These are phyloP conservation scores for Molossus alvarezi DNA, from an alignment of 2,797 vertebrate genomes.

Conservation along the genomic window DNA sequence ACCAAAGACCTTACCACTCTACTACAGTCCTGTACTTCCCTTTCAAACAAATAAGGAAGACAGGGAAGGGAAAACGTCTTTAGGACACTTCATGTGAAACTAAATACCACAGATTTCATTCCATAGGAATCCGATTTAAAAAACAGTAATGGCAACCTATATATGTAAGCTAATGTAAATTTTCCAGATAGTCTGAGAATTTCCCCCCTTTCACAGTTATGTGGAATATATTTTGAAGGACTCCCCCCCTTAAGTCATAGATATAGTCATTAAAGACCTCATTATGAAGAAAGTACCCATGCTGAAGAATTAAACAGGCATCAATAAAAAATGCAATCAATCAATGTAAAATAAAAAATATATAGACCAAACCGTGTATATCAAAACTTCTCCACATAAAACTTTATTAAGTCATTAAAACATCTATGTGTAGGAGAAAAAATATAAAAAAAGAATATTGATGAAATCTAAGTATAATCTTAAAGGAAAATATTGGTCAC, in stretches of 20 bases:
- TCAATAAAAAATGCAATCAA: conserved; percentile 2
- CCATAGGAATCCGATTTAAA: background rate
- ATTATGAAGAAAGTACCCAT: conserved; percentile 24
- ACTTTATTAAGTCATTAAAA: conserved; percentile 48
- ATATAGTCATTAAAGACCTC: background rate
- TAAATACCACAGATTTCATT: background rate
- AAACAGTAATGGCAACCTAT: background rate
- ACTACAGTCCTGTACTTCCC: background rate
- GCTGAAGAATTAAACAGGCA: conserved; percentile 18
- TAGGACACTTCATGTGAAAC: background rate
- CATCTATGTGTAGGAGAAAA: background rate
- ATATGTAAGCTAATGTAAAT: background rate
- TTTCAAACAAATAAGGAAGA: conserved; percentile 8
- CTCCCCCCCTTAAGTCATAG: background rate
- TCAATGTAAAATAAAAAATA: conserved; percentile 31
- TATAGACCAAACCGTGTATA: background rate
- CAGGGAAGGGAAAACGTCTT: background rate
- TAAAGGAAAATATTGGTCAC: background rate
- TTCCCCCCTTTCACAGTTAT: background rate
- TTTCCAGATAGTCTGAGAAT: background rate
- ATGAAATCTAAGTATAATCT: background rate
- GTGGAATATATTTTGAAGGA: conserved; percentile 29
- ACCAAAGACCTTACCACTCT: background rate
- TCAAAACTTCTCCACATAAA: conserved; percentile 43
- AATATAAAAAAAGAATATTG: background rate